These are phyloP conservation scores for Listronotus oregonensis DNA, from an alignment of 1,140 invertebrate species.

Conservation along the genomic window DNA sequence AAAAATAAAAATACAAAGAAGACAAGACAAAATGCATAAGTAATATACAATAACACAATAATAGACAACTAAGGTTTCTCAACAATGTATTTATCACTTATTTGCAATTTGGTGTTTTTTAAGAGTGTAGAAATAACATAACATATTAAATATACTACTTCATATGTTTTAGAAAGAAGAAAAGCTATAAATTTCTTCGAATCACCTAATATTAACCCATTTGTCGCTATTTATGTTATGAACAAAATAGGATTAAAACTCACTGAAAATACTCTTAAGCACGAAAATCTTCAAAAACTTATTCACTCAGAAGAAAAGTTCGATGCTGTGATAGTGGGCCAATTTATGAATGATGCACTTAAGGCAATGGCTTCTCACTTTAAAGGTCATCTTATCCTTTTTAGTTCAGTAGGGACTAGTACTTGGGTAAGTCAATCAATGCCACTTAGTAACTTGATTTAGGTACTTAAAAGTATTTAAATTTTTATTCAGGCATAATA, in stretches of 20 bases:
- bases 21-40: no score
- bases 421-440: slow-evolving; percentile 44
- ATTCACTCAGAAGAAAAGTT: slow-evolving; percentile 54
- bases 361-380: slow-evolving; percentile 67
- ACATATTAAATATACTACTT: no score
- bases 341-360: slow-evolving; percentile 71
- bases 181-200: slow-evolving; percentile 55
- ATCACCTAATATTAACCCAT: slow-evolving; percentile 12
- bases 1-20: no score
- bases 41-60: no score
- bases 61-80: no score
- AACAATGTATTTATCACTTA: no score
- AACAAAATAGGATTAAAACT: slow-evolving; percentile 47
- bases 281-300: slow-evolving; percentile 35
- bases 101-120: no score
- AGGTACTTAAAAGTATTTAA: slow-evolving; percentile 47
- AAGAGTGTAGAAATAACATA: no score
- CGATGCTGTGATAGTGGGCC: slow-evolving; percentile 69
- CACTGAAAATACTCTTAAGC: slow-evolving; percentile 36
- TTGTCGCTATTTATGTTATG: slow-evolving; percentile 23
- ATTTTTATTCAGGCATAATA: slow-evolving; percentile 53
- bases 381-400: slow-evolving; percentile 64
- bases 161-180: slow-evolving; percentile 51
- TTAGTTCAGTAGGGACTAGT: slow-evolving; percentile 51
- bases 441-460: slow-evolving; percentile 54